Conservation (phyloP, 2,797 vertebrate genomes). For the Danio choprae region DNA sequence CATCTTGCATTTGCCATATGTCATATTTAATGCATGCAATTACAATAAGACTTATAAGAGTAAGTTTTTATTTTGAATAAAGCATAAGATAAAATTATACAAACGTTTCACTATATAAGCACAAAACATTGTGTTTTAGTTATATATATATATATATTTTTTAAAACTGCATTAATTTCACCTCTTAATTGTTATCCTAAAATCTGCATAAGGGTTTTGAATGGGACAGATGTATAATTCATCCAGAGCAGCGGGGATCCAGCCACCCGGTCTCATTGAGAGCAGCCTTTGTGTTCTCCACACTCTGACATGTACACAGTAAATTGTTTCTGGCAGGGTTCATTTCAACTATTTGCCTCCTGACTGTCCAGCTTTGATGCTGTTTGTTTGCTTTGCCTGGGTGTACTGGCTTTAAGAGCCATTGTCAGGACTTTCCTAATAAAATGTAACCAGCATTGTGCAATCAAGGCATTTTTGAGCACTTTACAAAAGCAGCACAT, state of each 20-base stretch:
- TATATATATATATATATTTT: not conserved
- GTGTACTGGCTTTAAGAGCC: slow-evolving; percentile 71
- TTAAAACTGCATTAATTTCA: not conserved
- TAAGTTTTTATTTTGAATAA: not conserved
- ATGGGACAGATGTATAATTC: slow-evolving; percentile 37
- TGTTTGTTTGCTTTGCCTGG: slow-evolving; percentile 76
- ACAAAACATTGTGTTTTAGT: not conserved
- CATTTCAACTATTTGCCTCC: slow-evolving; percentile 72
- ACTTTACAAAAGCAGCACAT: not conserved
- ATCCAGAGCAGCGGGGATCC: slow-evolving; percentile 43
- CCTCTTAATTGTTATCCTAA: not conserved
- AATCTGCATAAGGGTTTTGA: slow-evolving; percentile 11
- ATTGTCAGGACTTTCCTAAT: slow-evolving; percentile 67
- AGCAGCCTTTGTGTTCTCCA: slow-evolving; percentile 38
- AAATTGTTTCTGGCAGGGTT: slow-evolving; percentile 69
- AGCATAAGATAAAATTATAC: not conserved
- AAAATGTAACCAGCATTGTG: slow-evolving; percentile 11
- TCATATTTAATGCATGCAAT: not conserved
- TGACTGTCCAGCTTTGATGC: slow-evolving; percentile 74
- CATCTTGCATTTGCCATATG: not conserved
- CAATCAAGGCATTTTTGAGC: slow-evolving; percentile 21
- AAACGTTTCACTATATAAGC: not conserved
- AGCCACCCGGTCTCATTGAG: slow-evolving; percentile 32
- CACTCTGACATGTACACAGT: slow-evolving; percentile 61
- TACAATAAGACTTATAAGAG: not conserved